A percentile compares a stretch with the other conserved stretches of the same genome.
phyloP scores from a whole-genome alignment of 2,113 vertebrate genomes.

The Porphyrio hochstetteri region DNA sequence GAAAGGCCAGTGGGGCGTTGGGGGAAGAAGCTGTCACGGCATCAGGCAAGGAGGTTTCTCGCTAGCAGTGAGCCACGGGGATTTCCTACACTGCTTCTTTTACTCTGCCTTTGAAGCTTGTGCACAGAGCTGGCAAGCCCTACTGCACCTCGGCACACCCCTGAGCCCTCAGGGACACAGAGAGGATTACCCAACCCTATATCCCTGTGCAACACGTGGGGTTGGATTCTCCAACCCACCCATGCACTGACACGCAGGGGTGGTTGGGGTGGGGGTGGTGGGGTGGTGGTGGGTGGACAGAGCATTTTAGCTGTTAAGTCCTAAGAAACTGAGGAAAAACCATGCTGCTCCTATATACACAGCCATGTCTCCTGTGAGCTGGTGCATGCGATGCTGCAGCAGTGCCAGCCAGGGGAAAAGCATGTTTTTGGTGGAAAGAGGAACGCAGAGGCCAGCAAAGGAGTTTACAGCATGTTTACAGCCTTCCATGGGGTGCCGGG shows the following conservation, averaged over 20 bases:
- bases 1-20: not conserved
- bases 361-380: not conserved
- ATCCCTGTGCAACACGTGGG: not conserved
- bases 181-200: constrained; percentile 1
- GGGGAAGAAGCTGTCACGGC: not conserved
- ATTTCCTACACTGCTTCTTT: not conserved
- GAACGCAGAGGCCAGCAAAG: not conserved
- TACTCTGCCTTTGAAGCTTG: not conserved
- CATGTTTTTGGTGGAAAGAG: not conserved
- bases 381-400: accelerated
- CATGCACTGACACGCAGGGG: not conserved
- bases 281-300: not conserved
- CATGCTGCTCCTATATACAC: not conserved
- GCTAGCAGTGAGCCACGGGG: not conserved
- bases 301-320: constrained; percentile 7
- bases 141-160: constrained; percentile 8
- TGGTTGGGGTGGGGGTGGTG: not conserved
- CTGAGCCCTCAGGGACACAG: not conserved
- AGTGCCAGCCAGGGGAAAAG: not conserved
- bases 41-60: not conserved
- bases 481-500: constrained; percentile 70
- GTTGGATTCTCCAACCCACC: constrained; percentile 31
- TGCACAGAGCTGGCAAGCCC: not conserved
- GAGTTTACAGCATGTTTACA: constrained; percentile 28
- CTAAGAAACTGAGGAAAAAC: not conserved